Evolutionary conservation across 1,140 invertebrate genomes (phyloP).

Genomic region (Odontomachus brunneus): DNA sequence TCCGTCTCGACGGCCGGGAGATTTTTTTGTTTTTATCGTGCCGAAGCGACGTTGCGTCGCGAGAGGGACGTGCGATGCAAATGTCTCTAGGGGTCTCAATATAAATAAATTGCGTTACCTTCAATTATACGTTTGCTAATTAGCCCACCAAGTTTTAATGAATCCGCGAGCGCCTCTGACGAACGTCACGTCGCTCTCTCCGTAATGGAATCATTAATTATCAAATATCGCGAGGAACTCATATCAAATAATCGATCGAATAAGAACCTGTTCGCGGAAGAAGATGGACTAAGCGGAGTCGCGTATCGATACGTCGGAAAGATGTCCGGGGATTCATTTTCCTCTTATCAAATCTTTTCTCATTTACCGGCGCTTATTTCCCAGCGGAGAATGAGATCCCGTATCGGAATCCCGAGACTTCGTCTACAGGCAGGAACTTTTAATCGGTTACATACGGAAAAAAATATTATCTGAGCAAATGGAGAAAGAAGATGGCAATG

Average conservation of each 20-base stretch:
- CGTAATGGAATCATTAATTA: too few relatives aligned
- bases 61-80: too few relatives aligned
- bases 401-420: constrained; percentile 28
- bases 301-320: neutral
- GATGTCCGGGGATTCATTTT: constrained; percentile 27
- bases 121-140: too few relatives aligned
- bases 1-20: neutral
- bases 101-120: too few relatives aligned
- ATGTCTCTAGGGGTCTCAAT: too few relatives aligned
- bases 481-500: too few relatives aligned
- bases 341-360: constrained; percentile 39
- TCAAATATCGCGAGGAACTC: too few relatives aligned
- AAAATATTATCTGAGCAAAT: constrained; percentile 47
- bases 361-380: constrained; percentile 42
- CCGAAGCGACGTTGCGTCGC: too few relatives aligned
- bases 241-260: neutral
- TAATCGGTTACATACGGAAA: constrained; percentile 35
- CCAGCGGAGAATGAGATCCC: constrained; percentile 42
- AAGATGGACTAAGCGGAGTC: neutral
- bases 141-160: too few relatives aligned
- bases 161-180: too few relatives aligned
- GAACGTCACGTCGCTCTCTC: too few relatives aligned
- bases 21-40: too few relatives aligned
- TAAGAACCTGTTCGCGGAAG: neutral
- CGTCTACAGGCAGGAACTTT: constrained; percentile 21